Evolutionary conservation across 92 coral and sea anemone genomes (phyloP).

Genomic region (Siderastrea siderea): DNA sequence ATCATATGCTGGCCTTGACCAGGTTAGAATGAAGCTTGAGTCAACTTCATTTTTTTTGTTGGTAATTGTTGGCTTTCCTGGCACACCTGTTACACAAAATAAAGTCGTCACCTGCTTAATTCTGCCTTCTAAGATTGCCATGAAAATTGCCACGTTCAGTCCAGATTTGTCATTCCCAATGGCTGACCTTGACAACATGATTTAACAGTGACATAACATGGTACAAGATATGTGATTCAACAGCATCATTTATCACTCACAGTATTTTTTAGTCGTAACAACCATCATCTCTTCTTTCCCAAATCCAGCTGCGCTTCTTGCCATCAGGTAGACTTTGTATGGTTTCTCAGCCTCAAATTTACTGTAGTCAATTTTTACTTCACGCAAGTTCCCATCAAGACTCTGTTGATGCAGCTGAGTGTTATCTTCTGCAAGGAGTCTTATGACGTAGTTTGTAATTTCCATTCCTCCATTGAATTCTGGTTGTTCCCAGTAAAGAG

Average conservation of each 20-base stretch:
- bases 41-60: not conserved
- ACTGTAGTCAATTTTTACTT: not conserved
- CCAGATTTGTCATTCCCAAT: too few relatives aligned
- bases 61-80: slow-evolving; percentile 61
- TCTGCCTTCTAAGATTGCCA: too few relatives aligned
- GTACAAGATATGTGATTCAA: not conserved
- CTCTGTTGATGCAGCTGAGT: not conserved
- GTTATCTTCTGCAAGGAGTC: not conserved
- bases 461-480: slow-evolving; percentile 67
- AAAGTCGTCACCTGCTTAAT: too few relatives aligned
- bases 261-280: slow-evolving; percentile 54
- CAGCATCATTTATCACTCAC: slow-evolving; percentile 47
- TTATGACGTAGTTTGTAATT: slow-evolving; percentile 2
- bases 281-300: not conserved
- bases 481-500: slow-evolving; percentile 70
- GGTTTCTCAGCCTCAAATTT: slow-evolving; percentile 21
- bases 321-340: slow-evolving; percentile 30
- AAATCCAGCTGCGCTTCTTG: slow-evolving; percentile 50
- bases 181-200: too few relatives aligned
- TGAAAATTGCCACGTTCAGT: too few relatives aligned
- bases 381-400: not conserved
- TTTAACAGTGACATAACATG: too few relatives aligned
- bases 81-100: slow-evolving; percentile 45
- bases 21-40: slow-evolving; percentile 37
- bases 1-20: slow-evolving; percentile 49